A percentile compares a stretch with the other conserved stretches of the same genome.
Evolutionary conservation across 2,797 vertebrate genomes (phyloP).

Genomic region (Rhabdophis nuchalis): DNA sequence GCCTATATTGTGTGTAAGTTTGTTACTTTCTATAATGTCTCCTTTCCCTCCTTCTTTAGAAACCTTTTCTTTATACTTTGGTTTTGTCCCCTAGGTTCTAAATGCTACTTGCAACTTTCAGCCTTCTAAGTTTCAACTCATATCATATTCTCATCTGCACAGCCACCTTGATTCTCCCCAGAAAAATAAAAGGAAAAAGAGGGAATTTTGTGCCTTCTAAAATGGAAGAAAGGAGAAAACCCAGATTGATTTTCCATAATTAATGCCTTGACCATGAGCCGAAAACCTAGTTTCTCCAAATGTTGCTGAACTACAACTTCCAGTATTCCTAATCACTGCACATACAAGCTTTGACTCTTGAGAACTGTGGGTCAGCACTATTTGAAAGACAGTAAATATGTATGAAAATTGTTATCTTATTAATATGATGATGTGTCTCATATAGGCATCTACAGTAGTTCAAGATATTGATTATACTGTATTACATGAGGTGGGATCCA

Average conservation of each 20-base stretch:
- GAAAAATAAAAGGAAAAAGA: background rate
- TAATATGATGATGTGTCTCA: background rate
- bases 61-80: background rate
- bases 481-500: background rate
- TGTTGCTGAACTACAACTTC: background rate
- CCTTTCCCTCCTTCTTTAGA: background rate
- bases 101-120: background rate
- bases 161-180: background rate
- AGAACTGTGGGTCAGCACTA: background rate
- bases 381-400: background rate
- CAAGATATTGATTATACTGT: background rate
- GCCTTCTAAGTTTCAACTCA: background rate
- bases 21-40: background rate
- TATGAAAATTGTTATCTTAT: background rate
- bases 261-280: background rate
- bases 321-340: background rate
- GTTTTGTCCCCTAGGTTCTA: background rate
- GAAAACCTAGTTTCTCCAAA: background rate
- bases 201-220: background rate
- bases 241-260: background rate
- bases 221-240: background rate
- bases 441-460: background rate
- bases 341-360: background rate
- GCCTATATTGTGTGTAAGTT: background rate
- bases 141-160: background rate